Evolutionary conservation across 2,797 vertebrate genomes (phyloP).

Genomic region (Sebastes hopkinsi): DNA sequence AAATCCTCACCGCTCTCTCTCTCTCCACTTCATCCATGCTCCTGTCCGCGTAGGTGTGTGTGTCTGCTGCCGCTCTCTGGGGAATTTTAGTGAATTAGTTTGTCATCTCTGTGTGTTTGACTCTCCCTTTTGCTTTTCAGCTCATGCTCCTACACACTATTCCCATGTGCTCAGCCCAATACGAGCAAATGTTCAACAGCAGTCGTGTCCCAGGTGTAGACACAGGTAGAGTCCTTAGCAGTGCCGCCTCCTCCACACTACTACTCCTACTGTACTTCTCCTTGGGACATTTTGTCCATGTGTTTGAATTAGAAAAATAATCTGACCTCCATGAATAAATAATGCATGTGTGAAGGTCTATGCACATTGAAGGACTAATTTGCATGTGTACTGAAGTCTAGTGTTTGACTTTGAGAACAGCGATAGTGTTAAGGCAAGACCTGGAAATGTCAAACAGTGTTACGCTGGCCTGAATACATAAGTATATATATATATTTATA

Average conservation of each 20-base stretch:
- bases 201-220: slow-evolving; percentile 88
- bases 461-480: background rate
- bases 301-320: slow-evolving; percentile 42
- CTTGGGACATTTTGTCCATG: slow-evolving; percentile 48
- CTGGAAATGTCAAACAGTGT: background rate
- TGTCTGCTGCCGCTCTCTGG: slow-evolving; percentile 56
- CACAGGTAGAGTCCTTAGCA: slow-evolving; percentile 85
- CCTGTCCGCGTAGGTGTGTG: slow-evolving; percentile 60
- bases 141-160: slow-evolving; percentile 88
- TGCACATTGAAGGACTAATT: slow-evolving; percentile 54
- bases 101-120: slow-evolving; percentile 79
- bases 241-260: slow-evolving; percentile 62
- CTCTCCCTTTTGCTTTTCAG: slow-evolving; percentile 88
- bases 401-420: slow-evolving; percentile 4
- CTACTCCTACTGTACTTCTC: slow-evolving; percentile 57
- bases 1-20: slow-evolving; percentile 42
- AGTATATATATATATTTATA: background rate
- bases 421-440: background rate
- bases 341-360: slow-evolving; percentile 57
- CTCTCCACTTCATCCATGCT: slow-evolving; percentile 52
- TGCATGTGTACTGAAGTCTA: slow-evolving; percentile 60
- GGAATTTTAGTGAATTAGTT: slow-evolving; percentile 61
- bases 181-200: slow-evolving; percentile 88
- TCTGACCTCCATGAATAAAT: slow-evolving; percentile 24
- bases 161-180: slow-evolving; percentile 88